Evolutionary conservation across 2,113 vertebrate genomes (phyloP).

Genomic region (Peromyscus polionotus): DNA sequence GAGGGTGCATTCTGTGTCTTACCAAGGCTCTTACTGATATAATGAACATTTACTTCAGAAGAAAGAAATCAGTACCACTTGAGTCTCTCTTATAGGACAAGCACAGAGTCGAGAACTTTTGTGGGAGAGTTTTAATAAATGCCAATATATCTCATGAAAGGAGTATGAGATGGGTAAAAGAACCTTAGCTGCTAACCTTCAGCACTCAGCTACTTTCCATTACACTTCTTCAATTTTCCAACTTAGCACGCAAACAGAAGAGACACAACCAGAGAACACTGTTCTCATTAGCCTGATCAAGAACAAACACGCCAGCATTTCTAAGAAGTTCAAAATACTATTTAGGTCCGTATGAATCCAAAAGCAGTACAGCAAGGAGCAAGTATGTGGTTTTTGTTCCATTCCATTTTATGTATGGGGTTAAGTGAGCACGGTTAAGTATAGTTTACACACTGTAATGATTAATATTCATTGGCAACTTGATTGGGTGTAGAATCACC

Average conservation of each 20-base stretch:
- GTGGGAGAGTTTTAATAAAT: constrained; percentile 11
- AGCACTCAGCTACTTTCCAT: neutral
- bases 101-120: neutral
- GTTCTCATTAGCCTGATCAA: neutral
- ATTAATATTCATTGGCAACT: neutral
- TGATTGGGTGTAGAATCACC: neutral
- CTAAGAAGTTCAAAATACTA: neutral
- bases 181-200: neutral
- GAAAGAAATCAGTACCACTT: neutral
- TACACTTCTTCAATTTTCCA: neutral
- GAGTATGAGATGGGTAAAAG: neutral
- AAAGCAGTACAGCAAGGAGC: neutral
- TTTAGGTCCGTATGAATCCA: constrained; percentile 8
- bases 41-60: neutral
- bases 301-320: neutral
- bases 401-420: neutral
- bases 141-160: neutral
- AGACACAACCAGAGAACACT: neutral
- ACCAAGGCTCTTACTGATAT: neutral
- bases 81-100: neutral
- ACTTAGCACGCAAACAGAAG: neutral
- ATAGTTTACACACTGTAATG: neutral
- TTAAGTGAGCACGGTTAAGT: neutral
- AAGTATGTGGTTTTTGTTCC: neutral
- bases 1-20: neutral